Base-by-base conservation (phyloP, 92 coral and sea anemone genomes). In the Epizoanthus stellaris region DNA sequence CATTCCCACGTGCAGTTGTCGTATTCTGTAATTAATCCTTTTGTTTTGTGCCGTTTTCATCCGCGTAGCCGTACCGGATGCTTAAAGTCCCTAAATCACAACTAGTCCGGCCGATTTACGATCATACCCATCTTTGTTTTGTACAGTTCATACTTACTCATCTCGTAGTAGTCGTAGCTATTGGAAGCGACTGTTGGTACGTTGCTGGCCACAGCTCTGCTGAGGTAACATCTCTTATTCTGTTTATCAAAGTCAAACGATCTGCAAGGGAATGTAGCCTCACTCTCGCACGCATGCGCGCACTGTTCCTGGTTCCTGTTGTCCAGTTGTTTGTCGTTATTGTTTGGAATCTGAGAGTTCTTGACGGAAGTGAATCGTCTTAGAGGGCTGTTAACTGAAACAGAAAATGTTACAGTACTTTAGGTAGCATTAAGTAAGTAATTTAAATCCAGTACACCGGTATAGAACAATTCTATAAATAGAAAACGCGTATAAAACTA, bases 201-300 rank as follows among this genome's bases (percentile, higher is more conserved):
- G 0, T 73, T 68, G 70, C 71, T 85, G 3, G 92, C 91, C 19
- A 86, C 81, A n/a, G 89, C 90, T 63, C 71, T 83, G 69, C 99
- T 96, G 34, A 94, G 87, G 57, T 92, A 91, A 62, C 99, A 96
- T 62, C 76, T 93, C 70, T 71, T 76, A 0, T 77, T 80, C 36
- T 84, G 75, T 84, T 81, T 89, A 54, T 92, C 91, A 66, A 92
- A 95, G 83, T 96, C 99, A 61, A 94, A 96, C 4, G 99, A 96
- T 70, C 99, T 88, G 76, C 99, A 96, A 4, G 93, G 93, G 72
- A 96, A 94, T 20, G 91, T 21, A 9, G 90, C 12, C 76, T 96
- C 99, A 71, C 85, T 61, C 70, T 89, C 92, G 84, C 99, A 96
- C 38, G 90, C 90, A 36, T 49, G 74, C 40, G 99, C 99, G 64